Conservation (phyloP, 2,888 invertebrate genomes). For the Xestoiulus laeticollis region DNA sequence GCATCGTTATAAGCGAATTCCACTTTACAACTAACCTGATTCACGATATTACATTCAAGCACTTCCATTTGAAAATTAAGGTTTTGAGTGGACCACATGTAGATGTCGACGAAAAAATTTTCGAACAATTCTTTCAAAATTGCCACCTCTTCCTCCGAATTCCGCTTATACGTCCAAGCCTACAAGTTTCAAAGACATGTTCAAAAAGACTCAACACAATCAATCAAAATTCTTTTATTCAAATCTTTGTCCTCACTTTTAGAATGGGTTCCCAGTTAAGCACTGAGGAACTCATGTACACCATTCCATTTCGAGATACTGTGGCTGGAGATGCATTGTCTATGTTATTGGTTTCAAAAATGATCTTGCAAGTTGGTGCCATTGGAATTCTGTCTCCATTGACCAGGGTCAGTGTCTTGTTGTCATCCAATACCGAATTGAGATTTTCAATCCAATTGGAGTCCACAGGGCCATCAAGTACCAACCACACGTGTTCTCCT, state of each 20-base stretch:
- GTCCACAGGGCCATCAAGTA: constrained; percentile 95
- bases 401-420: constrained; percentile 92
- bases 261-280: constrained; percentile 92
- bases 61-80: constrained; percentile 84
- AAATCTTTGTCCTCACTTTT: neutral
- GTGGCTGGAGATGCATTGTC: constrained; percentile 98
- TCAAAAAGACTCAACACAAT: neutral
- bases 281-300: constrained; percentile 97
- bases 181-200: constrained; percentile 57
- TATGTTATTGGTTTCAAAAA: constrained; percentile 97
- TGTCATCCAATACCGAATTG: constrained; percentile 96
- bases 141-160: constrained; percentile 67
- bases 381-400: constrained; percentile 95
- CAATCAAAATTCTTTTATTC: neutral
- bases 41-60: constrained; percentile 88
- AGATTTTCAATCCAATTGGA: constrained; percentile 99
- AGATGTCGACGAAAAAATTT: constrained; percentile 76
- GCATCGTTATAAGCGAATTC: too few species aligned
- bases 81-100: constrained; percentile 86
- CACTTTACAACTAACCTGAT: constrained; percentile 69
- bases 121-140: constrained; percentile 80
- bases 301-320: constrained; percentile 91
- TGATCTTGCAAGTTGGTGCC: constrained; percentile 93
- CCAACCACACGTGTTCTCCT: constrained; percentile 91
- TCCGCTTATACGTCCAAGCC: constrained; percentile 66